Evolutionary conservation across 2,888 invertebrate genomes (phyloP), one percentile per base, ranked within the genome.

Genomic region (Nemotelus nigrinus): DNA sequence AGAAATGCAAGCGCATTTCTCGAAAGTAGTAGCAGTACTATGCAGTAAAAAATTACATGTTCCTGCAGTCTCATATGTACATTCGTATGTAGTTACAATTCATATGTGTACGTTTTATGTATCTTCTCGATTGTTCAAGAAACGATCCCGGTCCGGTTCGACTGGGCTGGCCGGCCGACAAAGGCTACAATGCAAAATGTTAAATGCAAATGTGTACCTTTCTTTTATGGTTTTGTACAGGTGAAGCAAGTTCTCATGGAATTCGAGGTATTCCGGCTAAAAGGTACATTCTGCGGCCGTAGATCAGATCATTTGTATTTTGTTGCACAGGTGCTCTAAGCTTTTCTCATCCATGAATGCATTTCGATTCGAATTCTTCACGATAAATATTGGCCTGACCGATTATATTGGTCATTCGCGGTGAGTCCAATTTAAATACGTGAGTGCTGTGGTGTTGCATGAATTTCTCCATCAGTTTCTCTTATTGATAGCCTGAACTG

Each of bases 151-250:
- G 25, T 25, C 25, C 25, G 25, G 25, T 25, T 25, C 25, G 25
- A 25, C 25, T 25, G 25, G 25, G 25, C 25, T 25, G 25, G 25
- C 48, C 25, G 2, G 25, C 67, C 67, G 67, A 67, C 67, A 67
- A 67, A 67, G 67, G 48, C 48, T 48, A 25, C 25, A 47, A 3
- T 48, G 67, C 67, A 67, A 67, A 67, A 67, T 67, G 67, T 67
- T 48, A 47, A 67, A 67, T 67, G 67, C 67, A 67, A 67, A 67
- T 67, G 67, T 67, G 48, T 41, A 48, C 67, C 67, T 67, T 67
- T 67, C 67, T 67, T 67, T 67, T 67, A 67, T 67, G 67, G 67
- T 48, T 25, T 48, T 48, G 67, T 67, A 67, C 67, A 67, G 67
- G 67, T 67, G 67, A 67, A 48, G 47, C 67, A n/a, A 48, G 48